Percentiles rank a stretch among this genome's conserved stretches.
phyloP scores from a whole-genome alignment of 92 coral and sea anemone genomes.

The Epizoanthus stellaris region DNA sequence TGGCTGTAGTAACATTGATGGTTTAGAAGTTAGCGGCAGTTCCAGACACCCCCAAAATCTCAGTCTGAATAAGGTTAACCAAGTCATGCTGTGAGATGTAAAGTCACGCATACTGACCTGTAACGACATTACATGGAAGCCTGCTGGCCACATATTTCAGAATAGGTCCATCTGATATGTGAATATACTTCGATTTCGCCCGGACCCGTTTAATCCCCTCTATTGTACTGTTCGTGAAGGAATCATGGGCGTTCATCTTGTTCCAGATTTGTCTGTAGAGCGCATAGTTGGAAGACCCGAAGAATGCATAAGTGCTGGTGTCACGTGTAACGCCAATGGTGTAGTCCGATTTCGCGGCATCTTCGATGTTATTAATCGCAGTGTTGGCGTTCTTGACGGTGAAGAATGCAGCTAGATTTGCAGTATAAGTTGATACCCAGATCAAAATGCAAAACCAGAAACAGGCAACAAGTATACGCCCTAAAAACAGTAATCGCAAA shows the following conservation, averaged over 20 bases:
- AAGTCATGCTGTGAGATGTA: neutral
- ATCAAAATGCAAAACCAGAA: constrained; percentile 82
- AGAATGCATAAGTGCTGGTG: constrained; percentile 49
- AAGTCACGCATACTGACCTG: constrained; percentile 32
- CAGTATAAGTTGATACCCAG: constrained; percentile 82
- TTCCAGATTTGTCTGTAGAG: constrained; percentile 56
- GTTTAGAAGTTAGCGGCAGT: too few species aligned
- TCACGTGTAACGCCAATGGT: constrained; percentile 34
- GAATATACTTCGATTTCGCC: constrained; percentile 36
- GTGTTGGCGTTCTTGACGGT: constrained; percentile 48
- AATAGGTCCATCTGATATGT: constrained; percentile 58
- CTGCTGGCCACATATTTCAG: constrained; percentile 30
- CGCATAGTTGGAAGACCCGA: constrained; percentile 24
- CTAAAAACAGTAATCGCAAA: constrained; percentile 22
- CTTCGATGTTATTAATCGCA: constrained; percentile 57
- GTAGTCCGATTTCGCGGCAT: constrained; percentile 45
- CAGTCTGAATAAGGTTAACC: too few species aligned
- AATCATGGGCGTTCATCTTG: constrained; percentile 24
- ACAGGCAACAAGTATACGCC: constrained; percentile 66
- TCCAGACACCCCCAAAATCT: too few species aligned
- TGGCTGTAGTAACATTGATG: too few species aligned
- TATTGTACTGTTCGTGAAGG: constrained; percentile 23
- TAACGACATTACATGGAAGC: constrained; percentile 64
- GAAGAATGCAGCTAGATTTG: constrained; percentile 81
- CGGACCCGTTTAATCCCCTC: constrained; percentile 61